Evolutionary conservation across 2,113 vertebrate genomes (phyloP).

Genomic region (Myodes glareolus): DNA sequence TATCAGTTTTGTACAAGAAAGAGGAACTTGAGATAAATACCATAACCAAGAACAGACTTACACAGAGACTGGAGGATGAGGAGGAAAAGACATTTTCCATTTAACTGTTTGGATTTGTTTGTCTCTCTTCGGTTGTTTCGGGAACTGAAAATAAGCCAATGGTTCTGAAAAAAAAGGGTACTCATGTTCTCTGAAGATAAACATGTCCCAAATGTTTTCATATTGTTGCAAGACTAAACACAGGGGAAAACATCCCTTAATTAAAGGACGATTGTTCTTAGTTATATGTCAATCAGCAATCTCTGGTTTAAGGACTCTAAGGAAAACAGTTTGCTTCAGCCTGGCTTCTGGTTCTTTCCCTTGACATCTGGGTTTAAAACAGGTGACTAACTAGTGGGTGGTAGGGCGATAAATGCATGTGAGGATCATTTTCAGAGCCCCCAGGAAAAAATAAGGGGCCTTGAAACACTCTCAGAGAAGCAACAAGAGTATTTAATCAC

Average conservation of each 20-base stretch:
- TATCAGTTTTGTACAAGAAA: constrained; percentile 72
- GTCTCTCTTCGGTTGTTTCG: constrained; percentile 69
- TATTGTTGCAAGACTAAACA: constrained; percentile 62
- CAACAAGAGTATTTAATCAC: constrained; percentile 11
- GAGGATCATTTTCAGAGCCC: constrained; percentile 4
- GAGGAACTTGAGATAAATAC: constrained; percentile 62
- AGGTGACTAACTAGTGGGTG: neutral
- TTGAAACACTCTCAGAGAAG: constrained; percentile 1
- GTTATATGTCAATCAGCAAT: constrained; percentile 7
- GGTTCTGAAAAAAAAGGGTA: neutral
- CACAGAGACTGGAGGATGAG: constrained; percentile 37
- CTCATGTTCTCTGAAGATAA: constrained; percentile 59
- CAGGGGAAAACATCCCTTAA: constrained; percentile 24
- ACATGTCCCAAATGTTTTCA: constrained; percentile 73
- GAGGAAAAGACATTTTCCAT: constrained; percentile 54
- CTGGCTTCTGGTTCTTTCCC: neutral
- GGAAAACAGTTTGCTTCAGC: neutral
- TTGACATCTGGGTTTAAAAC: constrained; percentile 37
- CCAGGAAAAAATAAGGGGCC: neutral
- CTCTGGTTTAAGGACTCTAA: neutral
- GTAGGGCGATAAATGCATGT: neutral
- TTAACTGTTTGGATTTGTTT: constrained; percentile 65
- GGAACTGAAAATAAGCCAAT: constrained; percentile 65
- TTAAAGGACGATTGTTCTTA: constrained; percentile 46
- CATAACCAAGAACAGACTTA: constrained; percentile 68